phyloP scores from a whole-genome alignment of 1,140 invertebrate genomes.

The Drosophila arawakana region DNA sequence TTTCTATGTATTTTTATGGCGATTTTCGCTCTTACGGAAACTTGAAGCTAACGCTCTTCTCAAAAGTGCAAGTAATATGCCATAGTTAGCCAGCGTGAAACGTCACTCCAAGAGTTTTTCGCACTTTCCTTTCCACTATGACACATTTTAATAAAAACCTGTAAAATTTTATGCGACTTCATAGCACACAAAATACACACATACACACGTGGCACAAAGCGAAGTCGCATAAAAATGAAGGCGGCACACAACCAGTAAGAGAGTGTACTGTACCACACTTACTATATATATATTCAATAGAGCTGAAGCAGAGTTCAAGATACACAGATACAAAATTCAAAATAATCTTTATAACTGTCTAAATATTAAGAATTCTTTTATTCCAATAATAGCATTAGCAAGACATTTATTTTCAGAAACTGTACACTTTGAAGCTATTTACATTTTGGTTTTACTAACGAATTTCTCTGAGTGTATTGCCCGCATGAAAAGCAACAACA shows the following conservation, averaged over 20 bases:
- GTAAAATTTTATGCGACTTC: conserved; percentile 69
- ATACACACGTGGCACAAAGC: conserved; percentile 28
- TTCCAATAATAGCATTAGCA: too few species aligned
- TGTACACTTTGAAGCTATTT: not conserved
- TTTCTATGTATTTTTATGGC: conserved; percentile 38
- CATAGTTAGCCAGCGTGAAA: conserved; percentile 45
- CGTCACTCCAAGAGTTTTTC: not conserved
- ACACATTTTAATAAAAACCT: conserved; percentile 73
- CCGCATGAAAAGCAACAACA: conserved; percentile 28
- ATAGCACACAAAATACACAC: conserved; percentile 46
- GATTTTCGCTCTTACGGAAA: conserved; percentile 23
- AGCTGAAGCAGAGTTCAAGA: conserved; percentile 34
- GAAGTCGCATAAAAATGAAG: conserved; percentile 38
- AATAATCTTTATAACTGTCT: not conserved
- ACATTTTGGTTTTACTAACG: too few species aligned
- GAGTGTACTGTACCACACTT: not conserved
- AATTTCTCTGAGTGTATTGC: conserved; percentile 44
- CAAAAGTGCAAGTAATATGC: conserved; percentile 68
- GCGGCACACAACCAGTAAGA: conserved; percentile 25
- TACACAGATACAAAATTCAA: conserved; percentile 21
- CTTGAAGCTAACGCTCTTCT: conserved; percentile 59
- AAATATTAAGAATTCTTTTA: not conserved
- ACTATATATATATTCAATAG: conserved; percentile 33
- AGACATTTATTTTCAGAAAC: not conserved
- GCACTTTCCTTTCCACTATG: conserved; percentile 33